Base-by-base conservation (phyloP, 2,797 vertebrate genomes). In the Cygnus olor region DNA sequence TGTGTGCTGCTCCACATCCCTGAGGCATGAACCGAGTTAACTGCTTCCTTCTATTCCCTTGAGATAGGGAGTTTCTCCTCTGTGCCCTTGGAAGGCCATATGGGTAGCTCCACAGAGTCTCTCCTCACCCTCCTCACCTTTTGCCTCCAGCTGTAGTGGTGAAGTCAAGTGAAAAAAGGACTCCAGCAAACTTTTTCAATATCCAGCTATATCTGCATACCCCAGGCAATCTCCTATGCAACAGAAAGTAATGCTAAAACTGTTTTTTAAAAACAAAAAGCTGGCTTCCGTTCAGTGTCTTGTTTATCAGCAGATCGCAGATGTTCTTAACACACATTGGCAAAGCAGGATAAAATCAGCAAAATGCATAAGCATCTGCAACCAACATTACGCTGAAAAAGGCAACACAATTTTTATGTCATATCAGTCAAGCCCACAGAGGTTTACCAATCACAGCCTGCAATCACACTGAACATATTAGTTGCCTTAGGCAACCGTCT, bases 401-500 rank as follows among this genome's bases (percentile, higher is more conserved):
- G 44, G 25, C 38, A 91, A 47, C 49, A 49, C 8, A 7, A 54
- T 86, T 80, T 88, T 86, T 80, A 49, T 57, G 65, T 81, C 10
- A 0, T 53, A 81, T 76, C 80, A 79, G 79, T 79, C 63, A 79
- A 76, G 34, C 36, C 51, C 68, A 80, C 80, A 80, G 68, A 94
- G n/a, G 56, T 91, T 93, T 82, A 90, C 30, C 61, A 86, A 81
- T 88, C 85, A 84, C 63, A 89, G 56, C 70, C n/a, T 88, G 66
- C 22, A 79, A 88, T 91, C 82, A 74, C 36, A 74, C 47, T 1
- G 4, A 95, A 78, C 34, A 45, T 84, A 91, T 7, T 78, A 78
- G 80, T 80, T 94, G 89, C 89, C 93, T 90, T 64, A 80, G 93
- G 91, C 89, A 94, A 89, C 91, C 91, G 68, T 2, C 2, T 27